Base-by-base conservation (phyloP, 2,113 vertebrate species). In the Nibea coibor region DNA sequence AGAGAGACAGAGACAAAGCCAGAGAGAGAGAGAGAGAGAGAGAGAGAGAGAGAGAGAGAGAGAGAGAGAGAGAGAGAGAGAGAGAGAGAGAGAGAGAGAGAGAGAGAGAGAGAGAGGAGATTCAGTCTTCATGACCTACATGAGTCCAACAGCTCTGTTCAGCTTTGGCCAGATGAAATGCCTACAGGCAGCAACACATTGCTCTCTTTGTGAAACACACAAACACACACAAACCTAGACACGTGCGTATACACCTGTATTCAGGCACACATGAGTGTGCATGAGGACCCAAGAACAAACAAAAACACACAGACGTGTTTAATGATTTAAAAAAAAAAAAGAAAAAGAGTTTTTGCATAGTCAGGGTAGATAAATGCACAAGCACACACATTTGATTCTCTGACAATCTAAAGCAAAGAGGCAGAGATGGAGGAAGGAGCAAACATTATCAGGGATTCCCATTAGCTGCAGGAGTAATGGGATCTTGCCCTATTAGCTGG, bases 61-160 rank as follows among this genome's bases (percentile, higher is more conserved):
- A 69, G 81, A 31, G 47, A 58, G 22, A 68, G 57, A 48, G 24
- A 59, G 45, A 19, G 51, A 63, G 31, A 11, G 62, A 43, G 19
- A 48, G 45, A 20, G 58, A 58, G 31, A 69, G 57, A 48, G 31
- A 59, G 45, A 19, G 45, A 63, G 28, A 9, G 62, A 43, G 19
- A 48, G 45, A 20, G 57, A 70, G 24, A 79, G 72, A 61, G 63
- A 73, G 58, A 69, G 81, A 35, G 43, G 76, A 82, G 66, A 91
- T 92, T 90, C 89, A 92, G 94, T 80, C 90, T 92, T 81, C 87
- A 89, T 96, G 95, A 96, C 94, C 94, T 95, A 95, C 92, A 95
- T 93, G 94, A 94, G 94, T 94, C 93, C 83, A 92, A 88, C 88
- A 82, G 86, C 91, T 92, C 92, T 85, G 72, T 65, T 87, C 73